Evolutionary conservation across 1,140 invertebrate species (phyloP).

Genomic region (Bombus balteatus): DNA sequence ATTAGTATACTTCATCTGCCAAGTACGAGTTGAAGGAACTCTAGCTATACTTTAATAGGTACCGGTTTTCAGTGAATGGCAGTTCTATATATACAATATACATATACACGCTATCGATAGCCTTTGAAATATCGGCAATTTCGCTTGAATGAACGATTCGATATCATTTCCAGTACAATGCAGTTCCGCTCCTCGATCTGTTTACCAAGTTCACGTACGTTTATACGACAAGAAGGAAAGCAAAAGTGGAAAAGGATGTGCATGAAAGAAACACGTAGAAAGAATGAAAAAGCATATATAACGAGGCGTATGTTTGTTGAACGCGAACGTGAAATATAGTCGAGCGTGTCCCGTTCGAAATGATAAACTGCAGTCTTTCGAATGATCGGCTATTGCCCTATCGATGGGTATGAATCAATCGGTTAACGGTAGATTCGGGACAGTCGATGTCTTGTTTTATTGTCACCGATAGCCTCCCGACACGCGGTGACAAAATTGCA

Average conservation of each 20-base stretch:
- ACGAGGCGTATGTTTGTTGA: neutral
- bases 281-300: neutral
- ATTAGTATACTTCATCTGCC: neutral
- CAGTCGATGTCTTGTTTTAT: neutral
- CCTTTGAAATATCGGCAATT: neutral
- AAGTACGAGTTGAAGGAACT: neutral
- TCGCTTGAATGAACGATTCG: slow-evolving; percentile 1
- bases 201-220: neutral
- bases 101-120: neutral
- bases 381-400: slow-evolving; percentile 18
- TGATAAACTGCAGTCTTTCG: slow-evolving; percentile 15
- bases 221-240: neutral
- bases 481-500: neutral
- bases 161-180: neutral
- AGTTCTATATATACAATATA: neutral
- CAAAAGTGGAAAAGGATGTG: neutral
- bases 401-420: slow-evolving; percentile 34
- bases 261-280: neutral
- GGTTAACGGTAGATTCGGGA: neutral
- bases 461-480: neutral
- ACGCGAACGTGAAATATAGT: neutral
- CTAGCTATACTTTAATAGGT: neutral
- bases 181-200: neutral
- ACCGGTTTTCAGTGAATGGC: slow-evolving; percentile 3
- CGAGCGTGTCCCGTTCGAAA: neutral